Conservation (phyloP, 1,140 invertebrate genomes). For the Bombus sylvicola region DNA sequence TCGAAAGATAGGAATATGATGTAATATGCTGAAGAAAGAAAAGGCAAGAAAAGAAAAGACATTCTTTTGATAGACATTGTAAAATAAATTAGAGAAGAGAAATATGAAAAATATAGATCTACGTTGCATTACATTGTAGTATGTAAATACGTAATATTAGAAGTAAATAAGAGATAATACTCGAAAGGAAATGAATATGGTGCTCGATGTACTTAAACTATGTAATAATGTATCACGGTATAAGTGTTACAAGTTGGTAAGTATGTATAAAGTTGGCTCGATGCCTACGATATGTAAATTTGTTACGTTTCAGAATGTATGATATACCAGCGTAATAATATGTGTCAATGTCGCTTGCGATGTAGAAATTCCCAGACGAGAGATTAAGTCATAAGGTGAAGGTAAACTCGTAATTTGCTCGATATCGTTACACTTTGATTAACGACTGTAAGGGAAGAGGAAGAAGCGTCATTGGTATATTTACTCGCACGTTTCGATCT, state of each 20-base stretch:
- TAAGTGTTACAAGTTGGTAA: too few species aligned
- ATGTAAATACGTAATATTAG: background rate
- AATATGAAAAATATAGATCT: too few species aligned
- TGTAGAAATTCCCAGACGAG: constrained; percentile 25
- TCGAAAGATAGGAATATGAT: constrained; percentile 95
- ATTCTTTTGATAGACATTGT: background rate
- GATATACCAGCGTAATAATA: constrained; percentile 30
- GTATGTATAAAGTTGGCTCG: constrained; percentile 64
- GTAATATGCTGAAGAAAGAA: constrained; percentile 89
- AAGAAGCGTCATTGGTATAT: background rate
- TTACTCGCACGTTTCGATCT: background rate
- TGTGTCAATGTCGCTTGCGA: constrained; percentile 71
- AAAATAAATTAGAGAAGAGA: too few species aligned
- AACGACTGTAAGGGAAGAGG: background rate
- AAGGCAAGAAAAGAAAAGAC: background rate
- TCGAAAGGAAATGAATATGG: background rate
- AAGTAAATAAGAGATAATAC: background rate
- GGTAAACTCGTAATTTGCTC: background rate
- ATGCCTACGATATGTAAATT: constrained; percentile 39
- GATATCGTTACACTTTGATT: constrained; percentile 18
- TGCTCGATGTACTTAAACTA: background rate
- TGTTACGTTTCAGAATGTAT: background rate
- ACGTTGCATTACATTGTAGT: too few species aligned
- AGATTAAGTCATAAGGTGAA: constrained; percentile 49
- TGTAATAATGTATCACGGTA: background rate